These are phyloP conservation scores for Cryptoprocta ferox DNA, from an alignment of 2,797 vertebrate species.

Conservation along the genomic window DNA sequence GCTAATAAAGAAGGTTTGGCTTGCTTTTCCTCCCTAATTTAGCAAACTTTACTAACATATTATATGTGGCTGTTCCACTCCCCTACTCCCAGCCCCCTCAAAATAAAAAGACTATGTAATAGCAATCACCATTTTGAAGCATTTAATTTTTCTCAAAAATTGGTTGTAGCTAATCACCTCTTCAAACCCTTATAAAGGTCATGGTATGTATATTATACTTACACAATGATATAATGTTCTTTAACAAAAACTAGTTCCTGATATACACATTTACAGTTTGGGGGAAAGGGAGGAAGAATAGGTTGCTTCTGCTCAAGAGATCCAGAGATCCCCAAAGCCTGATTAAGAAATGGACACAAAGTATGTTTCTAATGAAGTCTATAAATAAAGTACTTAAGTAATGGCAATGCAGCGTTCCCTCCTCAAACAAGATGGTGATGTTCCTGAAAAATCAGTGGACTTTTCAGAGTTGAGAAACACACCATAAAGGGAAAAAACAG, in stretches of 20 bases:
- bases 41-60: background rate
- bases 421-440: background rate
- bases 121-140: background rate
- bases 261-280: background rate
- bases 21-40: background rate
- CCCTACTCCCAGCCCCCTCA: background rate
- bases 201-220: background rate
- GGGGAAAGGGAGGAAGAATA: background rate
- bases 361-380: background rate
- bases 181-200: constrained; percentile 21
- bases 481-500: background rate
- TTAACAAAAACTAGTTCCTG: constrained; percentile 12
- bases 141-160: constrained; percentile 22
- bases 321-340: background rate
- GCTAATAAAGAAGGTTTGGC: background rate
- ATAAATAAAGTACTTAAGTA: background rate
- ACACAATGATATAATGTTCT: background rate
- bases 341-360: background rate
- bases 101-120: background rate
- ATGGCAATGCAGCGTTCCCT: background rate
- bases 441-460: background rate
- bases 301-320: background rate
- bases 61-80: background rate
- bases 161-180: background rate
- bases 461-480: background rate